Base-by-base conservation (phyloP, 2,797 vertebrate genomes). In the Hippoglossus hippoglossus region DNA sequence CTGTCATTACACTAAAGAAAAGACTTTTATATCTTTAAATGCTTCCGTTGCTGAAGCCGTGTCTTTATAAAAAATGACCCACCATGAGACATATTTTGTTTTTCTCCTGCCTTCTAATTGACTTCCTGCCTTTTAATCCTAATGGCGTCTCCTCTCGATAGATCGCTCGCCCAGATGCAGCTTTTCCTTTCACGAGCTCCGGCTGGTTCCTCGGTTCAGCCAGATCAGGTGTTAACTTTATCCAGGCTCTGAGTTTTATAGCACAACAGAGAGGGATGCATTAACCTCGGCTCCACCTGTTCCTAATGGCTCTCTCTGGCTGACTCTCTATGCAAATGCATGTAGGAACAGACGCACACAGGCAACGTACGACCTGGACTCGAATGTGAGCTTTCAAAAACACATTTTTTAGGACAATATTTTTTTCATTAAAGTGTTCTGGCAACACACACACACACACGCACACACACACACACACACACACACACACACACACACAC, bases 251-350 rank as follows among this genome's bases (percentile, higher is more conserved):
- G 47, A 63, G 50, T 62, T 66, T 73, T 44, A 62, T 6, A 41
- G 24, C 63, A 3, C 18, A 44, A 5, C 47, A 21, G 47, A 49
- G 28, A n/a, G 3, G 25, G 22, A 22, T 50, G 47, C 46, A 63
- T 67, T 64, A 51, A 68, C 22, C 25, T 11, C 19, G 3, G 44
- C 74, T 67, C 64, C 60, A 73, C 50, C 41, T 67, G 34, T 50
- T 26, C 58, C 19, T 50, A 26, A 36, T 52, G 22, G 21, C 28
- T 16, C n/a, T 15, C 57, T 15, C 57, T 21, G 25, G n/a, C 25
- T 46, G n/a, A 62, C 16, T 34, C 13, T 60, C 49, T 62, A 6
- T 13, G 24, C 53, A 41, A 34, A 41, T 13, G 53, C 50, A 21
- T 18, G 44, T 0, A 11, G 22, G 36, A 3, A 9, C 58, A 12